Percentiles rank a stretch among this genome's conserved stretches.
These are phyloP conservation scores for Platichthys stellatus DNA, from an alignment of 2,113 vertebrate species.

Conservation along the genomic window DNA sequence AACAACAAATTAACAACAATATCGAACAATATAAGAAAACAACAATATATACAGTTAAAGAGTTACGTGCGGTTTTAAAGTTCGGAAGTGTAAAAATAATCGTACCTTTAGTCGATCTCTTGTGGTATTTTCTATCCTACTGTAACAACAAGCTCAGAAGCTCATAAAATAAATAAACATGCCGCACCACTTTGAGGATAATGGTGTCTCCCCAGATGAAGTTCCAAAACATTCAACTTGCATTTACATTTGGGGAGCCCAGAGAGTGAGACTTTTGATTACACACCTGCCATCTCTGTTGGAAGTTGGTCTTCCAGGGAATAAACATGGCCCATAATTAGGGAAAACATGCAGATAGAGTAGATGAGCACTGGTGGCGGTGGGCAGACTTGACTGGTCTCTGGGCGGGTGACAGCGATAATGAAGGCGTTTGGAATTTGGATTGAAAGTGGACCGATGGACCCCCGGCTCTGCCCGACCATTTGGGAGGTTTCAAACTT, in stretches of 20 bases:
- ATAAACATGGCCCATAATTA: conserved; percentile 74
- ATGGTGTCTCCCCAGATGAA: conserved; percentile 69
- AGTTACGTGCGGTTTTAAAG: too few species aligned
- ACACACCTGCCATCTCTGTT: conserved; percentile 73
- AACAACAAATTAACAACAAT: too few species aligned
- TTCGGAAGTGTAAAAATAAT: background rate
- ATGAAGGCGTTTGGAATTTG: conserved; percentile 64
- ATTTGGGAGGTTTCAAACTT: conserved; percentile 33
- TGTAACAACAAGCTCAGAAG: conserved; percentile 22
- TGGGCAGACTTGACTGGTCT: conserved; percentile 43
- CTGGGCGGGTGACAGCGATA: conserved; percentile 53
- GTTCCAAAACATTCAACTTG: conserved; percentile 63
- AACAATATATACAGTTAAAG: too few species aligned
- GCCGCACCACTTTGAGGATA: conserved; percentile 54
- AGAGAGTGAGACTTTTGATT: conserved; percentile 74
- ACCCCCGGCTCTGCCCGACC: conserved; percentile 15
- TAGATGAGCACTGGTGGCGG: conserved; percentile 42
- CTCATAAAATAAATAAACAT: conserved; percentile 53
- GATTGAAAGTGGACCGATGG: conserved; percentile 52
- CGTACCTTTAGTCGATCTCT: conserved; percentile 37
- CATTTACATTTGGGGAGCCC: conserved; percentile 65
- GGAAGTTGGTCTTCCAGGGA: conserved; percentile 69
- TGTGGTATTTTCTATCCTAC: conserved; percentile 7
- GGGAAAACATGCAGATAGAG: conserved; percentile 59
- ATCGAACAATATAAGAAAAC: too few species aligned